Evolutionary conservation across 2,113 vertebrate genomes (phyloP).

Genomic region (Ictalurus furcatus): DNA sequence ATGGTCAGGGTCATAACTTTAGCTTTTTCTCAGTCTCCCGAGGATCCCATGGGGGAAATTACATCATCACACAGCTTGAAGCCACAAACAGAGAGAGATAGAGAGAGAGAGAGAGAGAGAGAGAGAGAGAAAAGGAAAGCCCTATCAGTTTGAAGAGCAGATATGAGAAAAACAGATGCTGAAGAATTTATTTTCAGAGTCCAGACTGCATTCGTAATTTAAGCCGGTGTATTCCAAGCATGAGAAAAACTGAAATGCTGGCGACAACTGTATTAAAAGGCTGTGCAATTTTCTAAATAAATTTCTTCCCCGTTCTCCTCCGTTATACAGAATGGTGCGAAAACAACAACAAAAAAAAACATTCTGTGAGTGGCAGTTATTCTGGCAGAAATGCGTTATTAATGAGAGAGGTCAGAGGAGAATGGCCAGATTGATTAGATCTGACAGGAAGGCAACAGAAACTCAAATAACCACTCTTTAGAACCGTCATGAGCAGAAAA

Average conservation of each 20-base stretch:
- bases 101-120: neutral
- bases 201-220: constrained; percentile 67
- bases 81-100: constrained; percentile 59
- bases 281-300: neutral
- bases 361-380: neutral
- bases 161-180: constrained; percentile 56
- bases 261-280: neutral
- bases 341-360: neutral
- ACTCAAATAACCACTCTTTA: neutral
- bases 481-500: neutral
- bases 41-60: constrained; percentile 57
- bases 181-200: constrained; percentile 53
- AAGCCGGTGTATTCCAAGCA: constrained; percentile 32
- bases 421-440: neutral
- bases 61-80: constrained; percentile 66
- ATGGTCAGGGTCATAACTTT: constrained; percentile 66
- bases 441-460: neutral
- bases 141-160: constrained; percentile 53
- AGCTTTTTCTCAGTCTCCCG: constrained; percentile 61
- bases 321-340: neutral
- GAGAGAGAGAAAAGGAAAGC: constrained; percentile 45
- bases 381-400: neutral
- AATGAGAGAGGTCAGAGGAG: neutral
- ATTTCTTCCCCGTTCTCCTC: neutral
- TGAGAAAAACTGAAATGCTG: neutral